Evolutionary conservation across 2,113 vertebrate species (phyloP), one percentile per base, ranked within the genome.

Genomic region (Peromyscus californicus): DNA sequence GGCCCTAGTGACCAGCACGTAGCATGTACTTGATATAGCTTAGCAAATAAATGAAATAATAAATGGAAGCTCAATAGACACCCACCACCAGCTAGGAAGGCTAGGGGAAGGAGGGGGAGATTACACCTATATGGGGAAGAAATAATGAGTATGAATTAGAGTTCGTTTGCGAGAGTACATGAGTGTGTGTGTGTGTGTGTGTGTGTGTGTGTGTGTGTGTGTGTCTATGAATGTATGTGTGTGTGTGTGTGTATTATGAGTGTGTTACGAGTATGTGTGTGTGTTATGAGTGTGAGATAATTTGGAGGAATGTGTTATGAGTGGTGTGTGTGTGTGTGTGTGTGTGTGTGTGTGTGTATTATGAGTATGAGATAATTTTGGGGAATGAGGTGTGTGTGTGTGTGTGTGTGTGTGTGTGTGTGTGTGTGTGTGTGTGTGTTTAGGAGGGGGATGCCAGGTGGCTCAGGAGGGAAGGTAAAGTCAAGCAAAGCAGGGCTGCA

Each of bases 41-140:
- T 92, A 31, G 54, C 16, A 39, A 94, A 36, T 82, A 19, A 97
- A 80, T 74, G 70, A 89, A 90, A n/a, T 36, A 82, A 82, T 85
- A 26, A 84, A 90, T 45, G 69, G 54, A 80, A 78, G 13, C 11
- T 88, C 74, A 93, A 11, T 5, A 59, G 7, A 93, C 26, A 75
- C 45, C 33, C 75, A 91, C 61, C 7, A 65, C 57, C 57, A 87
- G 42, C 21, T 70, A 86, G 61, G 72, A 87, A 89, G 72, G 85
- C 22, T 36, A 51, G 57, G 42, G 19, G 61, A 82, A 7, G 19
- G 36, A 21, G 19, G 31, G 15, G 4, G 1, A 85, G 31, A 80
- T 33, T 12, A 67, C 4, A 67, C 10, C 29, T 86, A 48, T 69
- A 67, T 5, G 67, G 13, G 26, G 19, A 86, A 69, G 42, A 67